Percentiles rank a stretch among this genome's conserved stretches.
phyloP scores from a whole-genome alignment of 1,140 invertebrate genomes.

The Meloidogyne chitwoodi region DNA sequence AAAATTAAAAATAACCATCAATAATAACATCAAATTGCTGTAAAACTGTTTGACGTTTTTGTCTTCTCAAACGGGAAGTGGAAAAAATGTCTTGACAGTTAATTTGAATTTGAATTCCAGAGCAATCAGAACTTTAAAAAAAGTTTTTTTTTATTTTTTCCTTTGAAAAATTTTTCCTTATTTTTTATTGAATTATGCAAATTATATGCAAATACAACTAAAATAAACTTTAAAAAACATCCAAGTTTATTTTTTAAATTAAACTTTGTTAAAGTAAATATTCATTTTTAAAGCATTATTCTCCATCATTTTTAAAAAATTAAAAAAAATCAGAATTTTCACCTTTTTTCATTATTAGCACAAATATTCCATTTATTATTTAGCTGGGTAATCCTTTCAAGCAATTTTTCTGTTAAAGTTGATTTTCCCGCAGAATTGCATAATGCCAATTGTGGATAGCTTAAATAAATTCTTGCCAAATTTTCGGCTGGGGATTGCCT shows the following conservation, averaged over 20 bases:
- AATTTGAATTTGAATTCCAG: slow-evolving; percentile 22
- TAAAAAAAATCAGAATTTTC: neutral
- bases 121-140: slow-evolving; percentile 6
- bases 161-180: too few species aligned
- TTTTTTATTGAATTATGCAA: too few species aligned
- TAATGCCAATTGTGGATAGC: slow-evolving; percentile 48
- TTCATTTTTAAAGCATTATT: too few species aligned
- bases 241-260: too few species aligned
- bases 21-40: slow-evolving; percentile 8
- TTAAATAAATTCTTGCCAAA: slow-evolving; percentile 43
- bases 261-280: too few species aligned
- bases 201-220: too few species aligned
- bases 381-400: slow-evolving; percentile 38
- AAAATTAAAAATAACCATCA: neutral
- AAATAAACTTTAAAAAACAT: too few species aligned
- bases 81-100: slow-evolving; percentile 10
- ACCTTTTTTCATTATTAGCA: slow-evolving; percentile 8
- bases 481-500: slow-evolving; percentile 34
- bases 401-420: slow-evolving; percentile 46
- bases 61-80: neutral
- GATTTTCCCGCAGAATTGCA: slow-evolving; percentile 52
- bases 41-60: neutral
- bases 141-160: neutral
- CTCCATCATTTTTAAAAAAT: too few species aligned
- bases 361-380: slow-evolving; percentile 55